phyloP scores from a whole-genome alignment of 2,888 invertebrate genomes.

The Leptothorax acervorum region DNA sequence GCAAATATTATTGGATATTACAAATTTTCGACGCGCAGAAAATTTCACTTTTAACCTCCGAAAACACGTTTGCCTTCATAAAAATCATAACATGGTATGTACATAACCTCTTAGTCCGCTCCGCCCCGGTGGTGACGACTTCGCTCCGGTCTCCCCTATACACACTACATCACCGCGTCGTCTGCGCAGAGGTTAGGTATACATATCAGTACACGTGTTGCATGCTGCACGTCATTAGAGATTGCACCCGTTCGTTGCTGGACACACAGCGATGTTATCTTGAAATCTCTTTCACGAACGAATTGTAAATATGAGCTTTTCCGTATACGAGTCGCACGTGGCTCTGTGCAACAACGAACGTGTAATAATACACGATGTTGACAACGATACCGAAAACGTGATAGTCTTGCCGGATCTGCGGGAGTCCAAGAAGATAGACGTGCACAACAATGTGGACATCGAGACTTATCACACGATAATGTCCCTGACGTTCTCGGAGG shows the following conservation, averaged over 20 bases:
- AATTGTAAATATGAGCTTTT: slow-evolving; percentile 80
- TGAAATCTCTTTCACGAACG: background rate
- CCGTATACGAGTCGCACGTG: slow-evolving; percentile 75
- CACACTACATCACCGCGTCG: background rate
- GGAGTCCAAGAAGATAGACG: slow-evolving; percentile 68
- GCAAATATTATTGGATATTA: too few species aligned
- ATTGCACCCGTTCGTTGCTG: background rate
- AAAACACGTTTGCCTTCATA: too few species aligned
- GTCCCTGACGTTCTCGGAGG: slow-evolving; percentile 87
- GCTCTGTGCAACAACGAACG: slow-evolving; percentile 80
- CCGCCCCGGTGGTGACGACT: too few species aligned
- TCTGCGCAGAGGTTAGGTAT: background rate
- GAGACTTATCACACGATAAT: slow-evolving; percentile 85
- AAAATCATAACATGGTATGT: too few species aligned
- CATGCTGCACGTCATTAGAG: background rate
- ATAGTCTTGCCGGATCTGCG: slow-evolving; percentile 76
- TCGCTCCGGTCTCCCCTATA: too few species aligned
- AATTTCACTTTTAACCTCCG: too few species aligned
- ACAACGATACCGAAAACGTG: slow-evolving; percentile 63
- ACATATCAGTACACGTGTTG: background rate
- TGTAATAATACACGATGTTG: slow-evolving; percentile 76
- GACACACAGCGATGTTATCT: background rate
- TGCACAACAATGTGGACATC: slow-evolving; percentile 80
- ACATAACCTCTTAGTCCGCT: too few species aligned
- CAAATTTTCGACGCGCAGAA: too few species aligned